These are phyloP conservation scores for Centropristis striata DNA, from an alignment of 2,113 vertebrate genomes.

Conservation along the genomic window DNA sequence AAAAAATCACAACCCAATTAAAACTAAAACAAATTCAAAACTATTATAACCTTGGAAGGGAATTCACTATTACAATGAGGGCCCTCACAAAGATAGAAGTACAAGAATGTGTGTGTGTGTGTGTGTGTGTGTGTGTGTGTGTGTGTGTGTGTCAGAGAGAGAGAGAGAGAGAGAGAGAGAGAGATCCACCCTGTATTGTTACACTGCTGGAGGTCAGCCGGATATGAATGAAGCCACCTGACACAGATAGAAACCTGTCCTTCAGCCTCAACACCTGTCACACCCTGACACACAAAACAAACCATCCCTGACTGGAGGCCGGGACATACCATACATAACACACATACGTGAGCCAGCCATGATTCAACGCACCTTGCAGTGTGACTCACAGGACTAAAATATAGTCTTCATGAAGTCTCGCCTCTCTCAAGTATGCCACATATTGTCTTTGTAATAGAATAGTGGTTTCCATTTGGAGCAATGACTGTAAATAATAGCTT, in stretches of 20 bases:
- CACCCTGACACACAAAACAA: slow-evolving; percentile 45
- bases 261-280: slow-evolving; percentile 55
- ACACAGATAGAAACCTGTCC: slow-evolving; percentile 58
- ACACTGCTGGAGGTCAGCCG: slow-evolving; percentile 1
- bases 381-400: slow-evolving; percentile 45
- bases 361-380: slow-evolving; percentile 19
- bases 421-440: slow-evolving; percentile 18
- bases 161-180: neutral
- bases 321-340: slow-evolving; percentile 52
- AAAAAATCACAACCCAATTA: no score
- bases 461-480: neutral
- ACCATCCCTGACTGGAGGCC: slow-evolving; percentile 3
- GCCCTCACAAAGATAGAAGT: no score
- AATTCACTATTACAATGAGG: no score
- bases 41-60: no score
- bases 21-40: no score
- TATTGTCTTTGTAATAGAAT: slow-evolving; percentile 2
- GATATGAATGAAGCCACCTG: slow-evolving; percentile 43
- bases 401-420: slow-evolving; percentile 12
- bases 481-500: neutral
- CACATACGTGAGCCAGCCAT: slow-evolving; percentile 14
- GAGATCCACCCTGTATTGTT: slow-evolving; percentile 57
- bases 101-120: slow-evolving; percentile 11
- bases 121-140: slow-evolving; percentile 2
- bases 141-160: neutral